Percentiles rank a stretch among this genome's conserved stretches.
Evolutionary conservation across 2,888 invertebrate genomes (phyloP).

Genomic region (Phasia obesa): DNA sequence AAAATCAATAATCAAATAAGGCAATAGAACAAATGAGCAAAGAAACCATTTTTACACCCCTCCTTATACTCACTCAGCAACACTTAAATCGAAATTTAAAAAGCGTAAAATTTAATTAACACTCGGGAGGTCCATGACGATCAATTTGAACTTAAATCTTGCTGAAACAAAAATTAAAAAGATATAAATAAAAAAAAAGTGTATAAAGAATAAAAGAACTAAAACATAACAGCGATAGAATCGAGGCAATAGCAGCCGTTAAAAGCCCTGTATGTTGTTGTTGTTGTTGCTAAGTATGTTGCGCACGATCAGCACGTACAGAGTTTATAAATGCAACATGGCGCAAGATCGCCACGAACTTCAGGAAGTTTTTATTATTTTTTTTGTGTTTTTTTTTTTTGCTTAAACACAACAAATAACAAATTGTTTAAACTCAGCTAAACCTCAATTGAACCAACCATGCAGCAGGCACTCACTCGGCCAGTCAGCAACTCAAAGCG

Average conservation of each 20-base stretch:
- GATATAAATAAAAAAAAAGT: conserved; percentile 25
- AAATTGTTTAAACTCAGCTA: conserved; percentile 60
- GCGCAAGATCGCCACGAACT: conserved; percentile 72
- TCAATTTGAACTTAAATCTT: conserved; percentile 81
- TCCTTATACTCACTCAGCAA: background rate
- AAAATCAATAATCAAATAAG: conserved; percentile 23
- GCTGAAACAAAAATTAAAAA: conserved; percentile 56
- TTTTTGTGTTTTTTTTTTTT: conserved; percentile 12
- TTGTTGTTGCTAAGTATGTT: conserved; percentile 56
- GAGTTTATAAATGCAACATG: conserved; percentile 64
- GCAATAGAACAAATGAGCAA: conserved; percentile 1
- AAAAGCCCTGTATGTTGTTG: conserved; percentile 22
- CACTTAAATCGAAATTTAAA: conserved; percentile 46
- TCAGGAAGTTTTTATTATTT: conserved; percentile 59
- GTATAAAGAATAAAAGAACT: background rate
- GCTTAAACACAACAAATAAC: conserved; percentile 20
- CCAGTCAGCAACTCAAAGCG: conserved; percentile 19
- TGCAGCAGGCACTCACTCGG: conserved; percentile 10
- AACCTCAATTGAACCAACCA: conserved; percentile 50
- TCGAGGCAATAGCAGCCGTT: conserved; percentile 35
- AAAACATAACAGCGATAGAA: conserved; percentile 35
- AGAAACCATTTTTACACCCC: background rate
- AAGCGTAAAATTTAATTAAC: conserved; percentile 77
- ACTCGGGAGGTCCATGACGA: conserved; percentile 80
- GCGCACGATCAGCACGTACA: conserved; percentile 81